Conservation (phyloP, 2,888 invertebrate genomes). For the Amphipyra berbera region DNA sequence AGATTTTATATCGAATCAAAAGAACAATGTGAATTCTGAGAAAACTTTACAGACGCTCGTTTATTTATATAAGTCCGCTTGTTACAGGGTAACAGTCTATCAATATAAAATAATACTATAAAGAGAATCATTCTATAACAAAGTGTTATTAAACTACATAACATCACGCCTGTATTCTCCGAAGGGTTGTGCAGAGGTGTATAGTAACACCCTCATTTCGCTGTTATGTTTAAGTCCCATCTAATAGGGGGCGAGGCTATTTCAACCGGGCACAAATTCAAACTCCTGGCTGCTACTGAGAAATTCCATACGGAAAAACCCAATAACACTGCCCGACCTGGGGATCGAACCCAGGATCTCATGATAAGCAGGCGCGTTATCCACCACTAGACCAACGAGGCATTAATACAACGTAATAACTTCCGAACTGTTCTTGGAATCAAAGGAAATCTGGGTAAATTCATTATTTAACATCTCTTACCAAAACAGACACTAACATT, state of each 20-base stretch:
- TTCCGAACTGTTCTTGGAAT: conserved; percentile 2
- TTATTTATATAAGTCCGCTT: conserved; percentile 45
- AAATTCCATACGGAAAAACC: too few relatives aligned
- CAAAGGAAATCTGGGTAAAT: conserved; percentile 20
- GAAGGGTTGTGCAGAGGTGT: too few relatives aligned
- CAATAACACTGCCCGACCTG: too few relatives aligned
- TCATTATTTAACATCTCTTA: conserved; percentile 33
- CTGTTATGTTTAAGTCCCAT: too few relatives aligned
- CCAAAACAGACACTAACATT: conserved; percentile 24
- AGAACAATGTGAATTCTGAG: conserved; percentile 38
- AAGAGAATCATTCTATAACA: conserved; percentile 11
- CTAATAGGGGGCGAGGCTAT: too few relatives aligned
- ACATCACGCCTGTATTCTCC: too few relatives aligned
- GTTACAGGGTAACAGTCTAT: conserved; percentile 24
- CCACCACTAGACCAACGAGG: too few relatives aligned
- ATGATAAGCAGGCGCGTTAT: too few relatives aligned
- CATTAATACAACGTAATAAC: conserved; percentile 2
- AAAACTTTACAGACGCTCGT: conserved; percentile 33
- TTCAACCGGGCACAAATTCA: too few relatives aligned
- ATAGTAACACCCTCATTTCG: too few relatives aligned
- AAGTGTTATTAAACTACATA: conserved; percentile 23
- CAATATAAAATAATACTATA: conserved; percentile 31
- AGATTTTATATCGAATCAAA: conserved; percentile 27
- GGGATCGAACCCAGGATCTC: too few relatives aligned
- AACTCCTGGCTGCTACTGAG: too few relatives aligned